phyloP scores from a whole-genome alignment of 1,140 invertebrate species.

The Gryon sp. region DNA sequence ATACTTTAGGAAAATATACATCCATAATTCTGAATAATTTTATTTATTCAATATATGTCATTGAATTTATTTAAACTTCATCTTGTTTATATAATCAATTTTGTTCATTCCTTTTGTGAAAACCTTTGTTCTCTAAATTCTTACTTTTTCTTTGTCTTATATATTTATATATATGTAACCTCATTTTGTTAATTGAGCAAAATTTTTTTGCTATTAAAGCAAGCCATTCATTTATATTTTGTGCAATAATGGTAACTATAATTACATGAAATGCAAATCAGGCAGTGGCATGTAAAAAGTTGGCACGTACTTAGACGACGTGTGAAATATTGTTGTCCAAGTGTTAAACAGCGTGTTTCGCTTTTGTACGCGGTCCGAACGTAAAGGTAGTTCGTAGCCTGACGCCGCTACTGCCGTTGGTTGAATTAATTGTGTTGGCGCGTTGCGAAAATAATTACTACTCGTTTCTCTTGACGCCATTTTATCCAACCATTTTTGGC shows the following conservation, averaged over 20 bases:
- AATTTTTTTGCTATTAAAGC: slow-evolving; percentile 23
- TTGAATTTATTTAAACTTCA: slow-evolving; percentile 22
- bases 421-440: slow-evolving; percentile 55
- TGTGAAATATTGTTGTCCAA: slow-evolving; percentile 58
- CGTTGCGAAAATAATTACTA: slow-evolving; percentile 58
- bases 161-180: slow-evolving; percentile 10
- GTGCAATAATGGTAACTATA: slow-evolving; percentile 34
- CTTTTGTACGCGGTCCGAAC: slow-evolving; percentile 43
- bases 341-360: slow-evolving; percentile 54
- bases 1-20: slow-evolving; percentile 30
- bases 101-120: slow-evolving; percentile 10
- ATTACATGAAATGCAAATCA: slow-evolving; percentile 60
- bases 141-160: too few species aligned
- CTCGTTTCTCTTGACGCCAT: slow-evolving; percentile 41
- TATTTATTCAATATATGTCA: slow-evolving; percentile 19
- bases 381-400: slow-evolving; percentile 43
- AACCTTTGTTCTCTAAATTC: background rate
- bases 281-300: slow-evolving; percentile 41
- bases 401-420: slow-evolving; percentile 39
- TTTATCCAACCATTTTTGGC: slow-evolving; percentile 12
- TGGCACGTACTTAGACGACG: slow-evolving; percentile 52
- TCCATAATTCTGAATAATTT: slow-evolving; percentile 31
- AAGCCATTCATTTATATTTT: slow-evolving; percentile 27
- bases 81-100: slow-evolving; percentile 16
- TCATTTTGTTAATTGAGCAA: slow-evolving; percentile 9